Base-by-base conservation (phyloP, 2,888 invertebrate genomes). In the Gastracanthus pulcherrimus region DNA sequence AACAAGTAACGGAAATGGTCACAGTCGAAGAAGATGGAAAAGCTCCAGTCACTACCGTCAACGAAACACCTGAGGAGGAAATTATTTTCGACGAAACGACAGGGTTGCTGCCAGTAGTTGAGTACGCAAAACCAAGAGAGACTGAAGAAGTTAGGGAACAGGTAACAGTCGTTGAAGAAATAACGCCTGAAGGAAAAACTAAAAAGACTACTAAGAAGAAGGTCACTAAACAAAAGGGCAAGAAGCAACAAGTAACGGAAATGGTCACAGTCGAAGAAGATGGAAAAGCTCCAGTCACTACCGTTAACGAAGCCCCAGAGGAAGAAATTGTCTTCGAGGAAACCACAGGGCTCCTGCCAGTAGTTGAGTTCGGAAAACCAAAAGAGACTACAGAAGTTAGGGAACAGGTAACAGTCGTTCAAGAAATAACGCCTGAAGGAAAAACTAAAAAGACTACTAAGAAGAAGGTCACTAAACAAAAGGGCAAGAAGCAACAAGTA, bases 1-100 rank as follows among this genome's bases (percentile, higher is more conserved):
- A 92, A 34, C 91, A 92, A 86, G 89, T 92, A 0, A 92, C 91
- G 0, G 92, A 92, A 74, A 91, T 92, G 51, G 90, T 90, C 23
- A 89, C 89, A 16, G 87, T 92, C 1, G 89, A 90, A 80, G 92
- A 92, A 0, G 85, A 87, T 0, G 90, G 85, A 38, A 83, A 86
- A 78, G 82, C 84, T 58, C 91, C 92, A 0, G 85, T 90, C 0
- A 91, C 90, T 0, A 91, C 90, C 0, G 89, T 92, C 0, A 86
- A 80, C 3, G 80, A 86, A 45, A 11, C 26, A 13, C 76, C 66
- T 84, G 83, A 82, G 84, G 6, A 88, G 64, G 88, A 92, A 85
- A 85, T 88, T 72, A 83, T 84, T 81, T 69, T 83, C 2, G 81
- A 80, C n/a, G 80, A 82, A 16, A 29, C 58, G 2, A 82, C 69